These are phyloP conservation scores for Oxyruncus cristatus DNA, from an alignment of 2,113 vertebrate species.

Conservation along the genomic window DNA sequence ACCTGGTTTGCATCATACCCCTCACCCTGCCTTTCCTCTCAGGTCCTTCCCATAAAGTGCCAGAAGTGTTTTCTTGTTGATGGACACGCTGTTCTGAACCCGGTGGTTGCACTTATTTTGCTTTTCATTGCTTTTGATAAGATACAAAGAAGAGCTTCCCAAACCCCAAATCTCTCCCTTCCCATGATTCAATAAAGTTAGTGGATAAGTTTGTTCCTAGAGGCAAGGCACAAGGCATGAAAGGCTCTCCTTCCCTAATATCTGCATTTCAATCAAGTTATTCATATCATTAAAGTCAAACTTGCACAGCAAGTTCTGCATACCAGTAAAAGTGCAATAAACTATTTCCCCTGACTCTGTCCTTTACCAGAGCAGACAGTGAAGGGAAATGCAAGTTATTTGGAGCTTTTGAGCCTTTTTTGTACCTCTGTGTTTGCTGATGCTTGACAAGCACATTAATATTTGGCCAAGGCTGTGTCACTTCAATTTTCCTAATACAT, in stretches of 20 bases:
- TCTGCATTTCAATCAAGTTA: background rate
- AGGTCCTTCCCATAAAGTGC: background rate
- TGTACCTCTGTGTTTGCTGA: background rate
- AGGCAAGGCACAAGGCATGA: background rate
- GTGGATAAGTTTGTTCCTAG: background rate
- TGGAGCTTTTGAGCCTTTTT: background rate
- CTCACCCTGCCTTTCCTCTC: background rate
- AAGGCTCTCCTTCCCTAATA: background rate
- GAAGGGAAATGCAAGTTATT: background rate
- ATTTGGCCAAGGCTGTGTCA: background rate
- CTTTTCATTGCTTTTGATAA: conserved; percentile 8
- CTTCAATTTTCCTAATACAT: background rate
- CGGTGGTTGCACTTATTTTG: background rate
- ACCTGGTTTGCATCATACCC: background rate
- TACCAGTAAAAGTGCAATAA: background rate
- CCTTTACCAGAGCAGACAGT: background rate
- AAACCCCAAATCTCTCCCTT: background rate
- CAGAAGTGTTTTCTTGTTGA: background rate
- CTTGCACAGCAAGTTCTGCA: background rate
- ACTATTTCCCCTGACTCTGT: background rate
- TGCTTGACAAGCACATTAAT: background rate
- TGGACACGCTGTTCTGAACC: background rate
- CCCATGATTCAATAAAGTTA: background rate
- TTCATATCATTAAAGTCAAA: background rate
- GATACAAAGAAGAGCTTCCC: background rate